phyloP scores from a whole-genome alignment of 2,888 invertebrate species.

The Deroplatys truncata region DNA sequence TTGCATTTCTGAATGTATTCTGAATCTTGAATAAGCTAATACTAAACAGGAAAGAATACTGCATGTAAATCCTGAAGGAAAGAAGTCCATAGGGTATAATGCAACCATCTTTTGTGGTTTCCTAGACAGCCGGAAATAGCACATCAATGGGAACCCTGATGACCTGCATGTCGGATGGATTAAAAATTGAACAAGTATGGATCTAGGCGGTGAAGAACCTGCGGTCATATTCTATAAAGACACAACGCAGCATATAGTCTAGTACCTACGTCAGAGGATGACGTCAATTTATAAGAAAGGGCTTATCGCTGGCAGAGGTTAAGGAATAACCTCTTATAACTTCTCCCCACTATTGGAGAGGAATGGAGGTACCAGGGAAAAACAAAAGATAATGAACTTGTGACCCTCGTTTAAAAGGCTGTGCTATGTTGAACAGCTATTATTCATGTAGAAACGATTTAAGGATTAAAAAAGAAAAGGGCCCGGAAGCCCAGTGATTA shows the following conservation, averaged over 20 bases:
- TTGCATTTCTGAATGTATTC: too few relatives aligned
- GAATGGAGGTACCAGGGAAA: not conserved
- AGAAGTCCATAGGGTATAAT: too few relatives aligned
- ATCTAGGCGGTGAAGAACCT: not conserved
- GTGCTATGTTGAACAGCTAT: not conserved
- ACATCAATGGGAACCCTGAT: not conserved
- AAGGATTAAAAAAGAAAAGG: too few relatives aligned
- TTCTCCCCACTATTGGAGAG: not conserved
- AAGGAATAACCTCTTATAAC: not conserved
- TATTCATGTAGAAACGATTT: too few relatives aligned
- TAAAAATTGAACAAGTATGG: not conserved
- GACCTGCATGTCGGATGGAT: not conserved
- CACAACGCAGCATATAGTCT: not conserved
- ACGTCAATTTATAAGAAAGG: not conserved
- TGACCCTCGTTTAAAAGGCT: not conserved
- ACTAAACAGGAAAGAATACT: too few relatives aligned
- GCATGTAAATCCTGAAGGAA: too few relatives aligned
- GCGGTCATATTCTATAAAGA: not conserved
- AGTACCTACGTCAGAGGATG: not conserved
- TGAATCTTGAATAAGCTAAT: too few relatives aligned
- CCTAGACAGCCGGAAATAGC: not conserved
- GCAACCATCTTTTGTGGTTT: not conserved
- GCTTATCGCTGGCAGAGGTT: not conserved
- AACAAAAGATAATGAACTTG: not conserved
- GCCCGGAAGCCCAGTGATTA: too few relatives aligned